Percentiles rank a stretch among this genome's conserved stretches.
Evolutionary conservation across 2,888 invertebrate species (phyloP).

Genomic region (Macaria liturata): DNA sequence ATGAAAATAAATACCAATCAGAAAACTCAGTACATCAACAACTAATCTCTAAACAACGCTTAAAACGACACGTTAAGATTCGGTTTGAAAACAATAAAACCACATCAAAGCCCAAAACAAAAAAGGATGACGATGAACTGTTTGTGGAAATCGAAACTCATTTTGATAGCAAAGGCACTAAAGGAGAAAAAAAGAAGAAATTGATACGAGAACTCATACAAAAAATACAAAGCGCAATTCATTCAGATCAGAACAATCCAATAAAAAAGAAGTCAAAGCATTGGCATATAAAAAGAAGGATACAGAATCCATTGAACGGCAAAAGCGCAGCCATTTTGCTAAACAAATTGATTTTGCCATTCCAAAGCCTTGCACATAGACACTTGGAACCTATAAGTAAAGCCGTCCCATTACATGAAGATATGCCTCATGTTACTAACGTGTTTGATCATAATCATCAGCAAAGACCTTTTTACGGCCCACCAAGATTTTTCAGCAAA

Average conservation of each 20-base stretch:
- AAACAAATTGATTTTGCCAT: conserved; percentile 41
- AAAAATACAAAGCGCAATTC: conserved; percentile 69
- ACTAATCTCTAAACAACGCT: conserved; percentile 40
- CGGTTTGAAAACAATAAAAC: conserved; percentile 41
- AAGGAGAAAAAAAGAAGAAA: conserved; percentile 67
- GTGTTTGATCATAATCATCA: conserved; percentile 46
- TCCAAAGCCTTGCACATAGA: conserved; percentile 44
- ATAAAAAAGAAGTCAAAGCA: conserved; percentile 43
- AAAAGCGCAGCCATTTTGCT: conserved; percentile 31
- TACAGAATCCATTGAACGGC: conserved; percentile 56
- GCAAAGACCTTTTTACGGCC: conserved; percentile 44
- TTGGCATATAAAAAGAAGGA: conserved; percentile 58
- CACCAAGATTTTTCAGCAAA: conserved; percentile 59
- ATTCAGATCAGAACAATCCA: conserved; percentile 43
- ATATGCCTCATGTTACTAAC: conserved; percentile 40
- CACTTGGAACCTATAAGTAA: conserved; percentile 59
- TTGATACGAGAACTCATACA: conserved; percentile 60
- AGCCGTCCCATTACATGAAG: conserved; percentile 33
- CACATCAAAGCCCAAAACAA: conserved; percentile 32
- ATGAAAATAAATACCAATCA: conserved; percentile 25
- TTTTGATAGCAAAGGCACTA: conserved; percentile 64
- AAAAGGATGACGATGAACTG: conserved; percentile 62
- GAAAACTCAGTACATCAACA: conserved; percentile 22
- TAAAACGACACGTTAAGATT: conserved; percentile 63
- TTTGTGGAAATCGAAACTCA: conserved; percentile 77